Percentiles rank a stretch among this genome's conserved stretches.
These are phyloP conservation scores for Pygocentrus nattereri DNA, from an alignment of 2,797 vertebrate species.

Conservation along the genomic window DNA sequence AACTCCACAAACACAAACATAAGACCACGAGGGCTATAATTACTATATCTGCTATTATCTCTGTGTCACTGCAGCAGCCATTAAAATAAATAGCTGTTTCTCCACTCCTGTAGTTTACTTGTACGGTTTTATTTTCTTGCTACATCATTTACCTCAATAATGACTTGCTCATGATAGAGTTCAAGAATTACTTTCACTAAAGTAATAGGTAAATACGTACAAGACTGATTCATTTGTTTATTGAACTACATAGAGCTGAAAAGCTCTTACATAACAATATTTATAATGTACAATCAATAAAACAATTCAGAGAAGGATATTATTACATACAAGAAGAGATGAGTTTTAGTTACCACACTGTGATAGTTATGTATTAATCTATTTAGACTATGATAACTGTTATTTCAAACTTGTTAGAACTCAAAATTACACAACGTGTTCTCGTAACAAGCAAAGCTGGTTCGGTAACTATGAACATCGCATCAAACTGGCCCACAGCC, in stretches of 20 bases:
- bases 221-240: too few species aligned
- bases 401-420: neutral
- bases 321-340: too few species aligned
- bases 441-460: slow-evolving; percentile 26
- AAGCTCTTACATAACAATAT: neutral
- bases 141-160: neutral
- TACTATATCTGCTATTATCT: neutral
- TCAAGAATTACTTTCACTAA: too few species aligned
- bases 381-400: too few species aligned
- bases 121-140: neutral
- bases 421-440: slow-evolving; percentile 22
- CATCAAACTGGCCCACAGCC: slow-evolving; percentile 18
- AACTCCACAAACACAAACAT: neutral
- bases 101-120: too few species aligned
- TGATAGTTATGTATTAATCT: too few species aligned
- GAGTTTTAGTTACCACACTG: too few species aligned
- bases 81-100: neutral
- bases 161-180: neutral
- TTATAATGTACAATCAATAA: neutral
- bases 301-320: neutral
- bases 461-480: slow-evolving; percentile 30
- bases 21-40: neutral
- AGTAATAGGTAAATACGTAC: too few species aligned
- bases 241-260: too few species aligned
- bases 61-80: neutral